Evolutionary conservation across 1,140 invertebrate species (phyloP), one percentile per base, ranked within the genome.

Genomic region (Macrotrachela quadricornifera): DNA sequence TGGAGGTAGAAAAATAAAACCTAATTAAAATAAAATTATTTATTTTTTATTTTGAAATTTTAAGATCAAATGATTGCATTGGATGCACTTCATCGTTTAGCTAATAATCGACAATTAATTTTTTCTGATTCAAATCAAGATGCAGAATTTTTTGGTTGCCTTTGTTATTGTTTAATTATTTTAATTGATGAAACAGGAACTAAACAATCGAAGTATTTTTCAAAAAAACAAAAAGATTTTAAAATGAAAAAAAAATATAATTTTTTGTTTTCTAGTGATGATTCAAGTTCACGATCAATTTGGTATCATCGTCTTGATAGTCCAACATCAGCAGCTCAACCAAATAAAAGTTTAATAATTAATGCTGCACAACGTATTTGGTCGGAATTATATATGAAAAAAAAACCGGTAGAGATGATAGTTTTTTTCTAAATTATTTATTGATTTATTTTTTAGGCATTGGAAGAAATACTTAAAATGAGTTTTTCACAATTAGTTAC

Each of bases 71-170:
- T 86, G 77, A 79, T 80, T 12, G 82, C 92, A 10, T 70, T 94
- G 52, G 86, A 94, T 65, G 80, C 85, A 1, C 73, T 96, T 38
- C 87, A 92, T 64, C 91, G 90, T 71, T 73, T 96, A 10, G 86
- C 85, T 12, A 85, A 77, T 53, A 80, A 74, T 61, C 63, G 75
- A 50, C 82, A 81, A 52, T 71, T 94, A 1, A 79, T 96, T 45
- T 88, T 96, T 65, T 86, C 86, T 14, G 82, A 85, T 43, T 83
- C 83, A 11, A 95, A 94, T 70, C 85, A 86, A 63, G 87, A 94
- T 64, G 69, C 84, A 39, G 87, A 94, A 63, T 96, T 94, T 64
- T 82, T 95, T 54, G 86, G 85, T 1, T 92, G 90, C 64, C 71
- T 97, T 6, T 87, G 84, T 12, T 91, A 90, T 65, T 92, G 90